Evolutionary conservation across 1,140 invertebrate species (phyloP), one percentile per base, ranked within the genome.

Genomic region (Melanaphis sacchari): DNA sequence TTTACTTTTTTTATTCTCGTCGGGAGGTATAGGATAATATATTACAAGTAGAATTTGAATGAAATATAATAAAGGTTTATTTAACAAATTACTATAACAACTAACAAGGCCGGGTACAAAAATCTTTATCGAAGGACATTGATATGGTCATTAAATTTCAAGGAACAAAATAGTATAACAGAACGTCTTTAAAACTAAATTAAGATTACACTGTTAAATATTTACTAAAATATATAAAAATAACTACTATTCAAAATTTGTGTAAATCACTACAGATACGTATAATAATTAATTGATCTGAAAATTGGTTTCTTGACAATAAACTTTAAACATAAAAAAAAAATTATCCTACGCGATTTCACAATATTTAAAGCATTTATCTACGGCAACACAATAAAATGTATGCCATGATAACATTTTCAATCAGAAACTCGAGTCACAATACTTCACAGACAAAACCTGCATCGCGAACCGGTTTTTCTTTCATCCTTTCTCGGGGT

Each of bases 381-480:
- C n/a, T 90, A 41, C n/a, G 18, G 43, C 40, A 66, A 18, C 38
- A 76, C 41, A 43, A 46, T 31, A 91, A 11, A 41, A 41, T 91
- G 41, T 92, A 66, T 92, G n/a, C 90, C 66, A 91, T 24, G 41
- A 36, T 81, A 92, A 85, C 91, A 93, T 93, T 93, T 93, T 85
- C 24, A 93, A 93, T 81, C 66, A 84, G 91, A 93, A 93, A 93
- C 76, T n/a, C 46, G 84, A 92, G 91, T 84, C 81, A 82, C 91
- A 93, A 93, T 93, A 93, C 91, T 93, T 93, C 49, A 93, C 46
- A 93, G 81, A 24, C 81, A 93, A 82, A 92, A 93, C 91, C 76
- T 93, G 91, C 91, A 93, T 93, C 22, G 26, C 46, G 81, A 93
- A 93, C 91, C 91, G 91, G 91, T 93, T 93, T 90, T 93, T 92